These are phyloP conservation scores for Lumbricus terrestris DNA, from an alignment of 2,888 invertebrate genomes.

Conservation along the genomic window DNA sequence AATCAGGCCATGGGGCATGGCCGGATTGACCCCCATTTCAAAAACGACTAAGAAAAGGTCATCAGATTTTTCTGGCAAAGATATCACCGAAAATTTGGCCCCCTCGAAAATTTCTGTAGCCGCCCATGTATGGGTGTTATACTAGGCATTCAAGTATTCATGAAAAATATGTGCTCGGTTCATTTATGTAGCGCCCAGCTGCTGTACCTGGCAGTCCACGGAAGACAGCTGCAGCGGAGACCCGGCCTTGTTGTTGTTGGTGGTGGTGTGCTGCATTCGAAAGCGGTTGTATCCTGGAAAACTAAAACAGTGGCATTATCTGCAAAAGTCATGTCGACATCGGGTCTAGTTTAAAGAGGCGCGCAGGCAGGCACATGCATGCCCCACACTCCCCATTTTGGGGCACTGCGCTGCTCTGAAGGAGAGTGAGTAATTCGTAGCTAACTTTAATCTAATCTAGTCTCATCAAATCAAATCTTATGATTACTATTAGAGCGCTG, in stretches of 20 bases:
- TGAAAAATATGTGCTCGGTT: too few species aligned
- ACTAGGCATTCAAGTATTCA: too few species aligned
- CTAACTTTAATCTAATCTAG: too few species aligned
- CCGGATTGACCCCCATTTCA: too few species aligned
- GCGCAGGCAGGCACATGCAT: not conserved
- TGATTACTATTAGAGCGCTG: too few species aligned
- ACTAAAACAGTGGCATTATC: slow-evolving; percentile 23
- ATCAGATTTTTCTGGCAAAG: too few species aligned
- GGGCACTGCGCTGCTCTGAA: not conserved
- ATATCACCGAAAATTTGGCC: too few species aligned
- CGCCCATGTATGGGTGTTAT: too few species aligned
- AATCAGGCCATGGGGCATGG: too few species aligned
- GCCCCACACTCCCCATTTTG: not conserved
- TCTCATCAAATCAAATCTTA: too few species aligned
- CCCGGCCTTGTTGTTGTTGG: slow-evolving; percentile 24
- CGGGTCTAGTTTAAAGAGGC: not conserved
- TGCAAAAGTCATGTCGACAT: slow-evolving; percentile 14
- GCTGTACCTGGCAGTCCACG: slow-evolving; percentile 17
- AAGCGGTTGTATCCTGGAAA: slow-evolving; percentile 26
- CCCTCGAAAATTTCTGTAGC: too few species aligned
- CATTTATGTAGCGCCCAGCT: not conserved
- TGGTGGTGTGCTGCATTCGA: slow-evolving; percentile 9
- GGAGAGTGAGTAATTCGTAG: not conserved
- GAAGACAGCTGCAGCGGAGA: slow-evolving; percentile 14
- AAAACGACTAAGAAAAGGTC: too few species aligned